Base-by-base conservation (phyloP, 2,888 invertebrate genomes). In the Drosophila sordidula region DNA sequence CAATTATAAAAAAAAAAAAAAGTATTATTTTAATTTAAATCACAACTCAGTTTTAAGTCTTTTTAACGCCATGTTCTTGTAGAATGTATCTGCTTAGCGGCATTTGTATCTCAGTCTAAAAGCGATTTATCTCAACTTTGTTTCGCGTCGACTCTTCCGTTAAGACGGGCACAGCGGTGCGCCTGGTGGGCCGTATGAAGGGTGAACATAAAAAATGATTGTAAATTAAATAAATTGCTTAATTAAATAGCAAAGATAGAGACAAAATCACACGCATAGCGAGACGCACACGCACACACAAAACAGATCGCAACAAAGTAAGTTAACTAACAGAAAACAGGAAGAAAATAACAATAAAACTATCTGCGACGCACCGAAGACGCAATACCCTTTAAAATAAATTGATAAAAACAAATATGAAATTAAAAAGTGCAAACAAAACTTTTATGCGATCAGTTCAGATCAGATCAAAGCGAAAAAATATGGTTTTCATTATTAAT, bases 121-220 rank as follows among this genome's bases (percentile, higher is more conserved):
- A 89, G 51, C 89, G 90, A 76, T 86, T 84, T 61, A 90, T 87
- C 76, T 90, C 89, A 62, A 80, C 65, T 75, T 83, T 81, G 54
- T 71, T 87, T 74, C 18, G 45, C n/a, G 58, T 81, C 42, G 77
- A 45, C 34, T 67, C 79, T 57, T 84, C 90, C 64, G 49, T 75
- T 14, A 87, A 72, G 42, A 91, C 80, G 8, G 90, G 89, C 38
- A 90, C 87, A 29, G 52, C 78, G 45, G 74, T 65, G 32, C 90
- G 89, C 22, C 90, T 90, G 64, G 29, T 63, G 68, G 61, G 36
- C 16, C 51, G 22, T 26, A 22, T 18, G 44, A 39, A 50, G 12
- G 18, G 22, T 34, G 54, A 49, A 57, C 58, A 56, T 34, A 55
- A 72, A 55, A 83, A 70, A 83, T 70, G 57, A 83, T 77, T 70